Base-by-base conservation (phyloP, 2,797 vertebrate genomes). In the Sebastes minor region DNA sequence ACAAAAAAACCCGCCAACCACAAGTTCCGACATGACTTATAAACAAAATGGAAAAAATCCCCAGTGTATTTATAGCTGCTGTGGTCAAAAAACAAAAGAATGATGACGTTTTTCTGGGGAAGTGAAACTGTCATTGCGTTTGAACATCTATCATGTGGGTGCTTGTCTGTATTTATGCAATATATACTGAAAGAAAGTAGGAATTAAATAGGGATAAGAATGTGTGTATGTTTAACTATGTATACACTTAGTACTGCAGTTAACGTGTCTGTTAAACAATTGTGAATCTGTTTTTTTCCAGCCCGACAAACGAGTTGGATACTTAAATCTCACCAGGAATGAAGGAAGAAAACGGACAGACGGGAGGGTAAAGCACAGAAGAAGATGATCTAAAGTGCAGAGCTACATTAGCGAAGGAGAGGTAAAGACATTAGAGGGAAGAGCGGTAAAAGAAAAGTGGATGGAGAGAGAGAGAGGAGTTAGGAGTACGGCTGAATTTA, bases 401-500 rank as follows among this genome's bases (percentile, higher is more conserved):
- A 84, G 74, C 83, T 76, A 84, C 88, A 80, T 67, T 82, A 77
- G 70, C 22, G 66, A 79, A 75, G 42, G 80, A 74, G 85, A 86
- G 84, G 92, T 91, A 91, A 92, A 92, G 82, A 80, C 81, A 88
- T 89, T 90, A 90, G 72, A 66, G 74, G 38, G 57, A 82, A 23
- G 73, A 80, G 81, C 25, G 68, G 83, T 74, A 46, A 68, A 81
- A 83, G 80, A 78, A 79, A 80, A 81, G 59, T 49, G 13, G 8
- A 25, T 7, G 57, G 77, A 49, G 76, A 46, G 62, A 49, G 79
- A 67, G 72, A 32, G 81, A 35, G 77, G 66, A 76, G 65, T 85
- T 89, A 57, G 86, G 78, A 93, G 82, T 74, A 85, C 74, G 87
- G 83, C 76, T 91, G 85, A 87, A 91, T 90, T 90, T 88, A 77